Conservation (phyloP, 2,888 invertebrate genomes). For the Cosmia pyralina region DNA sequence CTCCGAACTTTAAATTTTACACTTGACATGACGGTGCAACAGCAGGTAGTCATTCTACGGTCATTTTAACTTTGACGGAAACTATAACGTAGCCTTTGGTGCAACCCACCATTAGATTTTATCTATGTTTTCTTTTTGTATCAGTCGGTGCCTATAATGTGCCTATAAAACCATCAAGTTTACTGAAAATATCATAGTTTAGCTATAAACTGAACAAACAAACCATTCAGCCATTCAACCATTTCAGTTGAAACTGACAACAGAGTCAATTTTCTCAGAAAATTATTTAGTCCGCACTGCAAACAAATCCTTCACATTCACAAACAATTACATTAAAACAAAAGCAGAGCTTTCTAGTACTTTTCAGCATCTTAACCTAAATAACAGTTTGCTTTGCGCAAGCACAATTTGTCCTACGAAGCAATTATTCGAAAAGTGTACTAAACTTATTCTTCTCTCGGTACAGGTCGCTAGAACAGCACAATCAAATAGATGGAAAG, state of each 20-base stretch:
- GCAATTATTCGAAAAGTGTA: slow-evolving; percentile 66
- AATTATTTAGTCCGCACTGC: neutral
- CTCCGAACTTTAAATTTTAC: no score
- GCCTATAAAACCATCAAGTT: neutral
- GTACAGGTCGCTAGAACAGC: slow-evolving; percentile 50
- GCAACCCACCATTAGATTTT: no score
- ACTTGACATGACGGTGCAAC: no score
- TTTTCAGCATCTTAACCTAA: slow-evolving; percentile 50
- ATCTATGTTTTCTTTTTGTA: neutral
- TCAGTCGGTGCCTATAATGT: neutral
- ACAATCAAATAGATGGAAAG: slow-evolving; percentile 69
- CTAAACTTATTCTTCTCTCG: slow-evolving; percentile 5
- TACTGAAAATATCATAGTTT: no score
- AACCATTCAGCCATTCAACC: no score
- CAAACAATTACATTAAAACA: slow-evolving; percentile 38
- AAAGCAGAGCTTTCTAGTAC: slow-evolving; percentile 32
- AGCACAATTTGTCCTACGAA: slow-evolving; percentile 53
- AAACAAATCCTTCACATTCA: slow-evolving; percentile 24
- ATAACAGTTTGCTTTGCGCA: slow-evolving; percentile 20
- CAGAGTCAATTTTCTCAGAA: neutral
- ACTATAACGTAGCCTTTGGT: no score
- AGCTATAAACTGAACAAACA: neutral
- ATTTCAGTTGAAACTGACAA: no score
- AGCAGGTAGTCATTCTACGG: no score
- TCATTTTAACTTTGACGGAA: no score